Conservation (phyloP, 2,797 vertebrate genomes). For the Myiothlypis chrysogaster region DNA sequence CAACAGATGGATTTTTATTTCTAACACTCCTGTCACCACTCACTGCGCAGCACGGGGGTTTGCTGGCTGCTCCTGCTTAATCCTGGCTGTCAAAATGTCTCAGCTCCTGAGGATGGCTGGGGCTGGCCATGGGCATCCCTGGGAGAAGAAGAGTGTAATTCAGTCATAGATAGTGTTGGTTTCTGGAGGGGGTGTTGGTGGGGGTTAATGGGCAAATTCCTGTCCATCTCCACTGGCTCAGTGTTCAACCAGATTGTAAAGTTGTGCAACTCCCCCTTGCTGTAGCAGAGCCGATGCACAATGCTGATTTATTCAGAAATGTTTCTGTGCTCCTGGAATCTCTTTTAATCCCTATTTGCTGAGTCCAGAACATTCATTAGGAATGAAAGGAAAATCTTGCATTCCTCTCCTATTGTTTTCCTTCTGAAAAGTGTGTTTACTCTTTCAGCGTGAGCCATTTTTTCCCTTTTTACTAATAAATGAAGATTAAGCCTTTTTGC, state of each 20-base stretch:
- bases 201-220: not conserved
- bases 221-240: not conserved
- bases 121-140: not conserved
- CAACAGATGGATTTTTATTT: not conserved
- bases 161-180: not conserved
- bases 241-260: not conserved
- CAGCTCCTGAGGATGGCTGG: not conserved
- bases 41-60: not conserved
- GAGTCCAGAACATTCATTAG: not conserved
- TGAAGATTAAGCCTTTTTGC: not conserved
- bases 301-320: not conserved
- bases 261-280: not conserved
- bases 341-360: not conserved
- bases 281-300: not conserved
- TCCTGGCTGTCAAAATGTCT: not conserved
- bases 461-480: not conserved
- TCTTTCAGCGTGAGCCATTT: not conserved
- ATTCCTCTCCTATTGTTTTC: conserved; percentile 7
- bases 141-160: not conserved
- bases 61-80: not conserved
- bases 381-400: not conserved
- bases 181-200: not conserved
- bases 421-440: not conserved
- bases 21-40: not conserved
- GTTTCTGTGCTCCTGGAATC: not conserved